phyloP scores from a whole-genome alignment of 2,888 invertebrate genomes.

The Cylloceria caligata region DNA sequence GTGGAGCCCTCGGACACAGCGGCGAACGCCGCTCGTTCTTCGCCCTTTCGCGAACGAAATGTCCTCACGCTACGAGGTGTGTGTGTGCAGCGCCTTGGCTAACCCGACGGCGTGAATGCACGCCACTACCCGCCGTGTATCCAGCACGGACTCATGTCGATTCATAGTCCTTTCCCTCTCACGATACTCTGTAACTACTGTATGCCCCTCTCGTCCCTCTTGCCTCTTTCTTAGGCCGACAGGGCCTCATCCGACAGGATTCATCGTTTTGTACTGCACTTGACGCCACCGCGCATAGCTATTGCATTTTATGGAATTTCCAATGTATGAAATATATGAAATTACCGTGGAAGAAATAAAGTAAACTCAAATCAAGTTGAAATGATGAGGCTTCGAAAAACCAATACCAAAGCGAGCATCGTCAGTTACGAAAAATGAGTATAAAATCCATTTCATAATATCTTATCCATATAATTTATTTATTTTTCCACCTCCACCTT shows the following conservation, averaged over 20 bases:
- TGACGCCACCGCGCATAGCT: neutral
- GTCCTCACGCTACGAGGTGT: slow-evolving; percentile 9
- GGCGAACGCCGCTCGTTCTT: slow-evolving; percentile 5
- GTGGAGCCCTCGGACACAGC: neutral
- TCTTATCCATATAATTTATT: no score
- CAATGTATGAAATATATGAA: neutral
- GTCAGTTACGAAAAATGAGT: no score
- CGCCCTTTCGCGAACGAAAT: slow-evolving; percentile 14
- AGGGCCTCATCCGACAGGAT: neutral
- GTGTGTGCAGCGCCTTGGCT: slow-evolving; percentile 17
- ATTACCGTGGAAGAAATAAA: no score
- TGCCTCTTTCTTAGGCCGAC: neutral
- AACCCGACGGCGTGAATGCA: slow-evolving; percentile 33
- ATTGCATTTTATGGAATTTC: neutral
- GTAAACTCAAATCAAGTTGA: no score
- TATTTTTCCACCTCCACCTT: no score
- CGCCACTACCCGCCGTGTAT: slow-evolving; percentile 32
- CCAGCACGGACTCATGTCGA: slow-evolving; percentile 11
- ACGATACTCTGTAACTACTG: neutral
- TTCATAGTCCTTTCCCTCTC: slow-evolving; percentile 18
- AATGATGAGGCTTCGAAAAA: no score
- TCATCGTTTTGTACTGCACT: neutral
- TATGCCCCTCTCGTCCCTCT: neutral
- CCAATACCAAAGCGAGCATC: no score
- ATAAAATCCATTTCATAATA: no score